phyloP scores from a whole-genome alignment of 1,140 invertebrate genomes.

The Aphelenchoides fujianensis region DNA sequence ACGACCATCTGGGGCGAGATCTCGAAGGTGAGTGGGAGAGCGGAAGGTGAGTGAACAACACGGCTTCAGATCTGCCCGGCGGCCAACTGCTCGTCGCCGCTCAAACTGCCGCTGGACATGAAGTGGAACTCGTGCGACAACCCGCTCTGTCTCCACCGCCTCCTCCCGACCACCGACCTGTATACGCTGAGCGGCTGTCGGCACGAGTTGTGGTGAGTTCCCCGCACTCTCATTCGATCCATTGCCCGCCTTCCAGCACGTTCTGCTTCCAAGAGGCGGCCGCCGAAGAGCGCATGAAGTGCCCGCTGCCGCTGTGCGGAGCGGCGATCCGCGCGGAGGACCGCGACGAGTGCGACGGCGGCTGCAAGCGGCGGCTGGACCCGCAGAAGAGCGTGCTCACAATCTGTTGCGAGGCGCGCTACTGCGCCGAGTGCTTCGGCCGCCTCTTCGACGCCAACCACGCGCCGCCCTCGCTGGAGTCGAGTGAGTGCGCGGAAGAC shows the following conservation, averaged over 20 bases:
- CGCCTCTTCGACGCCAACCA: slow-evolving; percentile 20
- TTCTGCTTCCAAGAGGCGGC: slow-evolving; percentile 40
- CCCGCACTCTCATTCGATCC: no score
- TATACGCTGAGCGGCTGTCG: slow-evolving; percentile 29
- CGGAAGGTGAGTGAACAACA: no score
- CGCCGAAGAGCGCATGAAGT: slow-evolving; percentile 25
- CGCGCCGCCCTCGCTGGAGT: background rate
- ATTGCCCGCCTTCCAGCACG: slow-evolving; percentile 12
- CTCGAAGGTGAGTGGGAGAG: background rate
- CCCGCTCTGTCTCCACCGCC: slow-evolving; percentile 38
- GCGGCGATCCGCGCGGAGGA: slow-evolving; percentile 34
- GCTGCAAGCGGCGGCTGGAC: slow-evolving; percentile 28
- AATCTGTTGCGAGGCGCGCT: slow-evolving; percentile 33
- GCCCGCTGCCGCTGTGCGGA: slow-evolving; percentile 34
- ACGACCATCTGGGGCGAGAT: slow-evolving; percentile 17
- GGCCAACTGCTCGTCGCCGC: slow-evolving; percentile 31
- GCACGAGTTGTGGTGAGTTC: slow-evolving; percentile 40
- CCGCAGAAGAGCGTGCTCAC: slow-evolving; percentile 18
- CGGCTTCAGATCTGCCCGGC: slow-evolving; percentile 28
- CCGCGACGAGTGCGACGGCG: slow-evolving; percentile 34
- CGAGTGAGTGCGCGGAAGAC: slow-evolving; percentile 20
- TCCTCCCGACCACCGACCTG: slow-evolving; percentile 28
- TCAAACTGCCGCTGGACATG: slow-evolving; percentile 13
- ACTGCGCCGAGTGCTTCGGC: slow-evolving; percentile 5
- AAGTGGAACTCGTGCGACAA: slow-evolving; percentile 50